Evolutionary conservation across 2,888 invertebrate species (phyloP), one percentile per base, ranked within the genome.

Genomic region (Spisula subtruncata): DNA sequence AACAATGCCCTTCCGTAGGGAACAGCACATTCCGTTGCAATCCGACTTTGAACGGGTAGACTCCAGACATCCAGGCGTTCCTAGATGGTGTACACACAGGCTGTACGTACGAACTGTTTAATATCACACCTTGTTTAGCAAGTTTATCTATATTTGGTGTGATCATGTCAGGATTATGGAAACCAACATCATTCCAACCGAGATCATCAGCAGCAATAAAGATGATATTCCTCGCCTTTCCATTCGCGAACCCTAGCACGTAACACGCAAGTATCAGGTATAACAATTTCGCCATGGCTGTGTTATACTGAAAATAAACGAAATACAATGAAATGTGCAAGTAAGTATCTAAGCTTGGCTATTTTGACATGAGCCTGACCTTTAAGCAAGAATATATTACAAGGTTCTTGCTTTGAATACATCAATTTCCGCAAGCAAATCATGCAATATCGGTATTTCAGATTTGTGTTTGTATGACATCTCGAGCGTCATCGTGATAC

Each of bases 11-110:
- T 56, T 94, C 93, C 2, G 89, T 32, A 0, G 94, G 92, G 29
- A 91, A 35, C 20, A 96, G 95, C 4, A 94, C 95, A 25, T 93
- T 48, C 81, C 96, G 94, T 93, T 96, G 94, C n/a, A 94, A 87
- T 10, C 95, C 95, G 12, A 92, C 87, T 60, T 94, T 93, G 83
- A 94, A 95, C 0, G 95, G 95, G 71, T 94, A 95, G 82, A 93
- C 91, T 0, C 95, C 95, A n/a, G 94, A 93, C 94, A 95, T 93
- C 41, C 94, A 93, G 1, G 95, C 90, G 81, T 93, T 92, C 48
- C 95, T 83, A 0, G 95, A 95, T 96, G 97, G 97, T 81, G 97
- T 96, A 93, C 97, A 97, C 56, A 97, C 94, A n/a, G 97, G 97
- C 87, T 96, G 96, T 16, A 97, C 97, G 90, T 97, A 97, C 8